Conservation (phyloP, 2,888 invertebrate species). For the Julus scandinavius region DNA sequence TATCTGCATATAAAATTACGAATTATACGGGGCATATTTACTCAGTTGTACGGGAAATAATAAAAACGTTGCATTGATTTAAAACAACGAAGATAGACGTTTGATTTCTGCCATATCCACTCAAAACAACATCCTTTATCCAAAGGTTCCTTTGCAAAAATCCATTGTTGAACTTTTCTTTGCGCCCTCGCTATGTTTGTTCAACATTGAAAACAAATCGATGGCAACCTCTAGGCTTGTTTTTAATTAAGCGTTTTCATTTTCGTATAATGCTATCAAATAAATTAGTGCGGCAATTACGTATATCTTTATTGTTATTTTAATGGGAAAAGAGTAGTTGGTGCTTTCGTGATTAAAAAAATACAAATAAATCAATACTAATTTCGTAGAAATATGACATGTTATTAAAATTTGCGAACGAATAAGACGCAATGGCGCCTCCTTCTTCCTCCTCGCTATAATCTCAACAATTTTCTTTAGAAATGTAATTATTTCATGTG, state of each 20-base stretch:
- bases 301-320: slow-evolving; percentile 48
- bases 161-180: background rate
- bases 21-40: too few relatives aligned
- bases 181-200: background rate
- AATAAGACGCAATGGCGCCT: background rate
- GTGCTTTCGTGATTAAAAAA: slow-evolving; percentile 26
- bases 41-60: too few relatives aligned
- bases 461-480: background rate
- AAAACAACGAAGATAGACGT: background rate
- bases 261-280: slow-evolving; percentile 48
- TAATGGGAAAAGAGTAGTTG: slow-evolving; percentile 37
- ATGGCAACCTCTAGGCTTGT: slow-evolving; percentile 43
- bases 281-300: slow-evolving; percentile 48
- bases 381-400: slow-evolving; percentile 27
- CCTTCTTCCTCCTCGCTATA: background rate
- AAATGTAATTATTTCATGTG: background rate
- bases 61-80: background rate
- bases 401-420: slow-evolving; percentile 19
- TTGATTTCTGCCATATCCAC: background rate
- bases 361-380: slow-evolving; percentile 22
- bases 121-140: too few relatives aligned
- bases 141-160: too few relatives aligned
- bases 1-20: too few relatives aligned
- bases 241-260: slow-evolving; percentile 48
- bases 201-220: slow-evolving; percentile 36